Evolutionary conservation across 2,888 invertebrate genomes (phyloP).

Genomic region (Andrena haemorrhoa): DNA sequence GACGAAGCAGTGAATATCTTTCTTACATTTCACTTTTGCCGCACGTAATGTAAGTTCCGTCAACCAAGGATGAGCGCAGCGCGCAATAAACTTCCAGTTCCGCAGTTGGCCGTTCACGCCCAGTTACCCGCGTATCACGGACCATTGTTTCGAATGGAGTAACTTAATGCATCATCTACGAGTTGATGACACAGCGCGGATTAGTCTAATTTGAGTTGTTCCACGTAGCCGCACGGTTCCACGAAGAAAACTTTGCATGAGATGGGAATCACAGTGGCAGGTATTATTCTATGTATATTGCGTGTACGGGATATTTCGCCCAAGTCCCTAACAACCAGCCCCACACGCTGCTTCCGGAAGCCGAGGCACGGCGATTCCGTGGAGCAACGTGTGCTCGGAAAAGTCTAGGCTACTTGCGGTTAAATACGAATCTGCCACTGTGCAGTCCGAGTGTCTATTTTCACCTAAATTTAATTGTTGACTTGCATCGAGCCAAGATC

Average conservation of each 20-base stretch:
- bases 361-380: neutral
- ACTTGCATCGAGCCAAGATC: neutral
- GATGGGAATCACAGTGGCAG: slow-evolving; percentile 39
- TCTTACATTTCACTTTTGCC: slow-evolving; percentile 7
- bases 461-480: neutral
- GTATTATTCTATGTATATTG: slow-evolving; percentile 53
- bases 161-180: slow-evolving; percentile 60
- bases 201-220: slow-evolving; percentile 57
- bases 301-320: slow-evolving; percentile 40
- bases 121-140: slow-evolving; percentile 48
- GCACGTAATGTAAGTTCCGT: slow-evolving; percentile 30
- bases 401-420: neutral
- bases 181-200: slow-evolving; percentile 55
- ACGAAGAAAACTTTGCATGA: slow-evolving; percentile 53
- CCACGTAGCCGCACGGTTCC: slow-evolving; percentile 38
- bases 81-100: slow-evolving; percentile 13
- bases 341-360: neutral
- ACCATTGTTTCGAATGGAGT: slow-evolving; percentile 53
- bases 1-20: neutral
- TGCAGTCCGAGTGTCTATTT: neutral
- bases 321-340: slow-evolving; percentile 32
- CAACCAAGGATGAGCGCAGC: slow-evolving; percentile 12
- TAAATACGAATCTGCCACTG: neutral
- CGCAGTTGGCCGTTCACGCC: slow-evolving; percentile 48
- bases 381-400: neutral